A percentile compares a stretch with the other conserved stretches of the same genome.
These are phyloP conservation scores for Pachypanchax playfairii DNA, from an alignment of 2,113 vertebrate species.

Conservation along the genomic window DNA sequence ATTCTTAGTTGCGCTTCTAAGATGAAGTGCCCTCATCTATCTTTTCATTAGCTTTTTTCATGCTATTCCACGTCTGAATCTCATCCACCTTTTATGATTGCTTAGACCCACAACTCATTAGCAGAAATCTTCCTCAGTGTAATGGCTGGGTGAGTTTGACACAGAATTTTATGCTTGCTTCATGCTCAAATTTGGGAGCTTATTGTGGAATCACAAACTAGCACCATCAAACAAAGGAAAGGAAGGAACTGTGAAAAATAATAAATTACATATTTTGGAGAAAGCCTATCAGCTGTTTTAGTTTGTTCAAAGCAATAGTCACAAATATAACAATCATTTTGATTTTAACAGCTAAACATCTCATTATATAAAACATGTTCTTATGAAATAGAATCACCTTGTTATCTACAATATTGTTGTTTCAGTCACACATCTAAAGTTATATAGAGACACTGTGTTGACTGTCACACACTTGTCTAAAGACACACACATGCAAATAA, in stretches of 20 bases:
- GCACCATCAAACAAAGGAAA: not conserved
- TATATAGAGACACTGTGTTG: too few relatives aligned
- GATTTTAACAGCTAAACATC: too few relatives aligned
- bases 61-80: not conserved
- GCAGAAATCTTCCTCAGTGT: not conserved
- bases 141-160: not conserved
- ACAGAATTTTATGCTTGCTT: not conserved
- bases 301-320: not conserved
- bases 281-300: not conserved
- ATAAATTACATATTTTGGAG: not conserved
- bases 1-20: constrained; percentile 1
- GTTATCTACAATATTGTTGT: too few relatives aligned
- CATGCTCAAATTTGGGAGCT: not conserved
- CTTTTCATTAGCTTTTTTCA: constrained; percentile 3
- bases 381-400: too few relatives aligned
- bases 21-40: constrained; percentile 1
- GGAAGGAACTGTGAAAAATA: not conserved
- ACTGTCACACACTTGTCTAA: too few relatives aligned
- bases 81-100: not conserved
- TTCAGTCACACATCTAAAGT: too few relatives aligned
- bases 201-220: not conserved
- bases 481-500: too few relatives aligned
- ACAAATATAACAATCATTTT: too few relatives aligned
- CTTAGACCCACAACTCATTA: constrained; percentile 4
- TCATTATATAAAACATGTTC: too few relatives aligned